phyloP scores from a whole-genome alignment of 1,140 invertebrate species.

The Rhopalosiphum padi region DNA sequence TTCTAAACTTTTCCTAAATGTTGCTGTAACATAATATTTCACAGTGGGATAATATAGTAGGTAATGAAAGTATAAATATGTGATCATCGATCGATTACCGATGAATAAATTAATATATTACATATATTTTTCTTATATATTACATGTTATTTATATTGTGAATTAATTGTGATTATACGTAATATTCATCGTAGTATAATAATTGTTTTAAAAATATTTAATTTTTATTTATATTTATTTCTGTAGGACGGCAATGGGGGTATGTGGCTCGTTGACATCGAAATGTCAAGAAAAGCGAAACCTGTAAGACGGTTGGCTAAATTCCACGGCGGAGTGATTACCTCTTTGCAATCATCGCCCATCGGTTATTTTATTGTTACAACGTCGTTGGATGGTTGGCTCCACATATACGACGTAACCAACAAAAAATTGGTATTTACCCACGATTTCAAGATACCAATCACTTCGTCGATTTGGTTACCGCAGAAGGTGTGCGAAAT shows the following conservation, averaged over 20 bases:
- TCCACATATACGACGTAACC: slow-evolving; percentile 77
- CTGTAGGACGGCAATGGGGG: slow-evolving; percentile 72
- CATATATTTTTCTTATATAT: no score
- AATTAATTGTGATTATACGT: slow-evolving; percentile 27
- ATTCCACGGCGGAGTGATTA: slow-evolving; percentile 77
- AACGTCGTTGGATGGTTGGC: slow-evolving; percentile 72
- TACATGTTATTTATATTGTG: no score
- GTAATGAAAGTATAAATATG: no score
- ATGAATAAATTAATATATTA: slow-evolving; percentile 57
- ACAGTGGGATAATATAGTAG: no score
- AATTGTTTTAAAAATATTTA: slow-evolving; percentile 39
- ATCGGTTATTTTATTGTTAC: slow-evolving; percentile 74
- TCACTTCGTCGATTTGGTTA: slow-evolving; percentile 77
- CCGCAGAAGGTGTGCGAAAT: slow-evolving; percentile 68
- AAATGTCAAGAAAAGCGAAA: slow-evolving; percentile 68
- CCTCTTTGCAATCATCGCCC: slow-evolving; percentile 72
- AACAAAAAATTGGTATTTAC: slow-evolving; percentile 68
- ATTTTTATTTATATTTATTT: background rate
- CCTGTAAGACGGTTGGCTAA: slow-evolving; percentile 71
- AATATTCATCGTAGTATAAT: background rate
- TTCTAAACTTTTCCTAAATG: no score
- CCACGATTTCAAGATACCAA: slow-evolving; percentile 70
- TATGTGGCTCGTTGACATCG: slow-evolving; percentile 80
- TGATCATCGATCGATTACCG: background rate
- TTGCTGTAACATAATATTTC: no score